Base-by-base conservation (phyloP, 2,113 vertebrate genomes). In the Vireo altiloquus region DNA sequence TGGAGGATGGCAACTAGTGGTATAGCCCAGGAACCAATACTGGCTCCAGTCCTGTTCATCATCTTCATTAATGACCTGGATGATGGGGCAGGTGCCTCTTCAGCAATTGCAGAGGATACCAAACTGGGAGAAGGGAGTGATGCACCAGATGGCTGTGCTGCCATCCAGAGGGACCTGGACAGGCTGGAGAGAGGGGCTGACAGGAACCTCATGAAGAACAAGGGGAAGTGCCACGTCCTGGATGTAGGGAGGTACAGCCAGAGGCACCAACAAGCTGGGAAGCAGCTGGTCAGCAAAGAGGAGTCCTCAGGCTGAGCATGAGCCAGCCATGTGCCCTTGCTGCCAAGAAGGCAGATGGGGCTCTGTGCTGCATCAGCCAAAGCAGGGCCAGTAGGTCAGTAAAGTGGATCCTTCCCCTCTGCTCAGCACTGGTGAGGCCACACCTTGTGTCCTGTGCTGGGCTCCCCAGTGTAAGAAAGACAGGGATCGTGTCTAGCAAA, bases 271-370 rank as follows among this genome's bases (percentile, higher is more conserved):
- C 2, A 21, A 9, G 25, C 21, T 80, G 33, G 15, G 71, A 65
- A 57, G 30, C 16, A 70, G 17, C 19, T 40, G 37, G 52, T 18
- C 47, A 66, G 33, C 63, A 61, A 61, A 49, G 37, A 8, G 6
- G 9, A 13, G 3, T n/a, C 30, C 27, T 24, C 3, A 47, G 18
- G 13, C 4, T 35, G 14, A 61, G 24, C 10, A 37, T 0, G 3
- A 31, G 11, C 5, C 4, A 2, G 30, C 3, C 0, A 4, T 4
- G 10, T 12, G 30, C 9, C 42, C 61, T 66, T 47, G 19, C 20
- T 70, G 35, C 47, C 61, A 23, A 42, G 30, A 18, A 10, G 15
- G 8, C 16, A 46, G 47, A 56, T 2, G 6, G 25, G 13, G 21
- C 4, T 25, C 23, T 69, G 33, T 35, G 22, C 44, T 68, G 61